Conservation (phyloP, 2,113 vertebrate species). For the Ptilonorhynchus violaceus region DNA sequence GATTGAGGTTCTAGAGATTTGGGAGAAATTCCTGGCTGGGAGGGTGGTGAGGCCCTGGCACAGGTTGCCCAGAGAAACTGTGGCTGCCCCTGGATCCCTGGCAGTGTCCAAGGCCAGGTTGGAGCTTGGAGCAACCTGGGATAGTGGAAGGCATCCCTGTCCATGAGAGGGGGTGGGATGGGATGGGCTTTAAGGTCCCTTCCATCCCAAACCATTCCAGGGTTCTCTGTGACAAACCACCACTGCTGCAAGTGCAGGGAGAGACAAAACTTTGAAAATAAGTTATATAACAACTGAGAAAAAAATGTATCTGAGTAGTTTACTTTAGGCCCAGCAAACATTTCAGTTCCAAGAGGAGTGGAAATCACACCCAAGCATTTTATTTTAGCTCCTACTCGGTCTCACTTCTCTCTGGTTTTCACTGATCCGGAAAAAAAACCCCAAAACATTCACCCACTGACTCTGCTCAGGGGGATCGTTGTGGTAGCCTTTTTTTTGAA, state of each 20-base stretch:
- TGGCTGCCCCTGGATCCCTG: neutral
- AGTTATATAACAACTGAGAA: neutral
- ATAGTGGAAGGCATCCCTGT: rapidly evolving
- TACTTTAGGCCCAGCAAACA: neutral
- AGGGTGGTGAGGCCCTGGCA: neutral
- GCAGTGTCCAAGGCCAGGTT: neutral
- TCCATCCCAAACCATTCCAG: neutral
- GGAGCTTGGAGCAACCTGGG: neutral
- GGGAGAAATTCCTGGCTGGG: neutral
- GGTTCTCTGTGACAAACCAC: rapidly evolving
- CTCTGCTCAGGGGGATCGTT: neutral
- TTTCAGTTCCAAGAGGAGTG: neutral
- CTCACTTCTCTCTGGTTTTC: neutral
- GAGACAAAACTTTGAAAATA: neutral
- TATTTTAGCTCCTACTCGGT: neutral
- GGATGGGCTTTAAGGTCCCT: neutral
- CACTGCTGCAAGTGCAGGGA: rapidly evolving
- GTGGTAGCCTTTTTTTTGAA: too few relatives aligned
- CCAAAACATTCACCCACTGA: neutral
- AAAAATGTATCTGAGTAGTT: neutral
- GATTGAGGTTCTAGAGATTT: neutral
- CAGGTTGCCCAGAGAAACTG: rapidly evolving
- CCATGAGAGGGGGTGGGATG: too few relatives aligned
- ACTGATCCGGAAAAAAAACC: neutral
- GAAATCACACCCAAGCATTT: neutral